These are phyloP conservation scores for Spilogale gracilis DNA, from an alignment of 2,113 vertebrate genomes.

Conservation along the genomic window DNA sequence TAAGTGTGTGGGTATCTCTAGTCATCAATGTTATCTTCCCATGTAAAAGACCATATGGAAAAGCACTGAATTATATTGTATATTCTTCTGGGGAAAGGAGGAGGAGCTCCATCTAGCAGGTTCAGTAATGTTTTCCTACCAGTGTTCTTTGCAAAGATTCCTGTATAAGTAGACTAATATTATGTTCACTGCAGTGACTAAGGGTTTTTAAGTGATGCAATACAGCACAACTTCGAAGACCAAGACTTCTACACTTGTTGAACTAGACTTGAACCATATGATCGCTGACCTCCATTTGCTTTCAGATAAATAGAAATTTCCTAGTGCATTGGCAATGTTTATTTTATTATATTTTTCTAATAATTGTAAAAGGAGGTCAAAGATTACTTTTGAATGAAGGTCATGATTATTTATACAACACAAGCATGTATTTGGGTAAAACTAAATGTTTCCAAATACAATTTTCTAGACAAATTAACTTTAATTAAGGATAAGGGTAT, in stretches of 20 bases:
- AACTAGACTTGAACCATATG: background rate
- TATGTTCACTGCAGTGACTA: background rate
- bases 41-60: background rate
- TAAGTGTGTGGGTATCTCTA: background rate
- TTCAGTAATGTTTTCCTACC: background rate
- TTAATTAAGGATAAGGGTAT: conserved; percentile 6
- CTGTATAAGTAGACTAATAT: background rate
- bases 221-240: background rate
- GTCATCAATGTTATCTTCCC: background rate
- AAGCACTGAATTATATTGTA: background rate
- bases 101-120: background rate
- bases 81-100: background rate
- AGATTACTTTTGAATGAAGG: conserved; percentile 10
- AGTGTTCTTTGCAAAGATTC: background rate
- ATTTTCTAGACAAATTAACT: conserved; percentile 53
- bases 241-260: background rate
- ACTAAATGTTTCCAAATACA: conserved; percentile 44
- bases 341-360: conserved; percentile 48
- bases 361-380: conserved; percentile 61
- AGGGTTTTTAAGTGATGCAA: background rate
- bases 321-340: background rate
- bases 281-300: background rate
- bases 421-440: conserved; percentile 1
- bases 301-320: conserved; percentile 5
- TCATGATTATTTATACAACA: conserved; percentile 27